Base-by-base conservation (phyloP, 2,888 invertebrate species). In the Herminia tarsipennalis region DNA sequence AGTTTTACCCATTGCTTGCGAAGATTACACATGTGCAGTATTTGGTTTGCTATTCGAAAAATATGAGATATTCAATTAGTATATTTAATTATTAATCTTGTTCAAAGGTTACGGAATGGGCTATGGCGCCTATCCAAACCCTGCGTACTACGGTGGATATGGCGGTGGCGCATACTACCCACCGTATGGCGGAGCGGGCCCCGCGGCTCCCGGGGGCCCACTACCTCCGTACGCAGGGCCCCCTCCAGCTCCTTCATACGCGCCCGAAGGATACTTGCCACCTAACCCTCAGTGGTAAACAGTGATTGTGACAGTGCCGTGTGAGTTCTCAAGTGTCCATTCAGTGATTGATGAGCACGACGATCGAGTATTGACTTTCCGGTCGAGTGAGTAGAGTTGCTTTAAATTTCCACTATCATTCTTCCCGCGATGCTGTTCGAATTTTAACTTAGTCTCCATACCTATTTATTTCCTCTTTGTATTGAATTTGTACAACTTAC, bases 121-220 rank as follows among this genome's bases (percentile, higher is more conserved):
- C 1, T 91, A 88, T 61, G 84, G 86, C 6, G 83, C 76, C 37
- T 90, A 87, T 58, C 81, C 86, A 3, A 88, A 85, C 63, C 84
- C 92, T 20, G 83, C 92, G 24, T 93, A 93, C 67, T 93, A 93
- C 77, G 93, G 91, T 13, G 92, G 90, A 30, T 93, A 93, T 75
- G 89, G 91, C 8, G 86, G 86, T 56, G 79, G 58, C 14, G 54
- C 91, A 44, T 92, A 93, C 66, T 92, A 92, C 73, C 86, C 92
- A 5, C 76, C 81, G 10, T 92, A 92, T 68, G 83, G 79, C 79
- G 48, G 86, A 76, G 81, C 86, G 32, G 62, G 75, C 48, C 29
- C 30, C 5, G 82, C 85, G 51, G 81, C 84, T 57, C 59, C 62
- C 60, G 35, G 54, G 64, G 56, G n/a, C n/a, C 74, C 75, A 36